Evolutionary conservation across 2,113 vertebrate species (phyloP), one percentile per base, ranked within the genome.

Genomic region (Anser brachyrhynchus): DNA sequence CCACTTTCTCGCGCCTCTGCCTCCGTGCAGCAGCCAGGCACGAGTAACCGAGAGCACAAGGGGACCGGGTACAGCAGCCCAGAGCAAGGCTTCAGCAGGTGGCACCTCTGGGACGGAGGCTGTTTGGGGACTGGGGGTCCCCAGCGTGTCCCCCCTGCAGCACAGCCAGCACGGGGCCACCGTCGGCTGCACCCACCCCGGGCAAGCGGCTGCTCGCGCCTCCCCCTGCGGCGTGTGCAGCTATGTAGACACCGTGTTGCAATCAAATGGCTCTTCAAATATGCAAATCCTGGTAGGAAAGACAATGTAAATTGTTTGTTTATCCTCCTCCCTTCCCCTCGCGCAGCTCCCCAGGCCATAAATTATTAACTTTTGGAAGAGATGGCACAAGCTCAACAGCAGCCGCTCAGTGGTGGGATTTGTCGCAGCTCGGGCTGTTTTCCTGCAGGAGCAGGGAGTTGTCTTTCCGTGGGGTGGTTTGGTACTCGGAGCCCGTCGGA

Each of bases 231-330:
- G 86, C 14, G 49, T 82, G 77, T 19, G 5, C 87, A 57, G 87
- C 90, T 22, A n/a, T 57, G 65, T 70, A 19, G 74, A 84, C 84
- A 29, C 82, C 52, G 1, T 61, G 78, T 64, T 87, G 73, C 85
- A 84, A 65, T 87, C 93, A 88, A 72, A 58, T 8, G 54, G 61
- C 93, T 95, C 44, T 80, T 95, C 94, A 93, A 76, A 95, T 18
- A 77, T 77, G 90, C 96, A 91, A 92, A 96, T 95, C 94, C 87
- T 54, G 86, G 43, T 78, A 76, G 96, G 76, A 70, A 88, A 92
- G 93, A 52, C 89, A 78, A 75, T 65, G 93, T 71, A 49, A 85
- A 85, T 84, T 89, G 92, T 97, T 97, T 90, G 93, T 85, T 96
- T 89, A 76, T 91, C 96, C 94, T 75, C 88, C 90, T 89, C 41